phyloP scores from a whole-genome alignment of 2,888 invertebrate species.

The Orthosia gracilis region DNA sequence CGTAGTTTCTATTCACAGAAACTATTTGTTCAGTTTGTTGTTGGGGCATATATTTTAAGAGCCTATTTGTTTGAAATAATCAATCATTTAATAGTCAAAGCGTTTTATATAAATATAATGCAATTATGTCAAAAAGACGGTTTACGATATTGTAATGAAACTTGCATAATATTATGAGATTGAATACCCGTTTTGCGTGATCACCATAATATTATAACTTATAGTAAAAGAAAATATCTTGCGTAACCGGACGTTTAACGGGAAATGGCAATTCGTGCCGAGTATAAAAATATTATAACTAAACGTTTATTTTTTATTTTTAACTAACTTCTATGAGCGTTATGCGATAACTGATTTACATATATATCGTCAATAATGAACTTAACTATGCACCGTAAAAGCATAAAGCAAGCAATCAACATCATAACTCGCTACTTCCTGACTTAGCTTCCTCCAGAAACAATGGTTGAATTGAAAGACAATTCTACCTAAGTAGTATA shows the following conservation, averaged over 20 bases:
- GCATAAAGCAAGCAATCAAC: conserved; percentile 17
- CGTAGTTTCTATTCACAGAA: conserved; percentile 7
- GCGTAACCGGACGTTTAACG: conserved; percentile 1
- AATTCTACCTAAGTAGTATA: conserved; percentile 24
- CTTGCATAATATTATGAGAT: conserved; percentile 16
- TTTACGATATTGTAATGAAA: neutral
- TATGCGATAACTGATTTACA: neutral
- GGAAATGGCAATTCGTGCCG: conserved; percentile 29
- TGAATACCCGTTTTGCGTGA: conserved; percentile 15
- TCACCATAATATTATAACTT: neutral
- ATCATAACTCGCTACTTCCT: conserved; percentile 35
- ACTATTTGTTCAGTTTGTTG: neutral
- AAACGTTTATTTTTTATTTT: neutral
- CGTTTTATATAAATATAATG: neutral
- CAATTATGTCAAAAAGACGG: neutral
- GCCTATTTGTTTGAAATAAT: neutral
- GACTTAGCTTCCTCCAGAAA: conserved; percentile 29
- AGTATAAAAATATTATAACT: conserved; percentile 11
- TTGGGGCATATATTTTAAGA: neutral
- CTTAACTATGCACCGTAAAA: conserved; percentile 17
- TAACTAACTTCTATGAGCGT: neutral
- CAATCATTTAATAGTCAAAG: neutral
- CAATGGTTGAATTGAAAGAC: conserved; percentile 37
- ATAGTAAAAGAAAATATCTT: conserved; percentile 23
- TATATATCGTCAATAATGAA: neutral